Base-by-base conservation (phyloP, 2,888 invertebrate genomes). In the Drosophila atripex region DNA sequence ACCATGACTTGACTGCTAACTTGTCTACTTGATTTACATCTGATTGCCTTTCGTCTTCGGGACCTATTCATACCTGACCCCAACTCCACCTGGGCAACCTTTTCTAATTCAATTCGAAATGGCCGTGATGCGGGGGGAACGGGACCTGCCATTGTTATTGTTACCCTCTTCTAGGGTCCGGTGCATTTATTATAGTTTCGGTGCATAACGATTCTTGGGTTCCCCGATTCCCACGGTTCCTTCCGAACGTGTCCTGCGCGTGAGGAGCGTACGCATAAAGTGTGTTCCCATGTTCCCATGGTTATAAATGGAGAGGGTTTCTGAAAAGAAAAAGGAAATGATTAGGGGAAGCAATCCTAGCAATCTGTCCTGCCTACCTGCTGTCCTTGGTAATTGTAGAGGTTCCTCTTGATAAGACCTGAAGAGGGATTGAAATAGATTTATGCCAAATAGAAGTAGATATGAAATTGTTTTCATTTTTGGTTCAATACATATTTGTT, bases 191-290 rank as follows among this genome's bases (percentile, higher is more conserved):
- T 64, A 35, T 18, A 14, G 7, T 52, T 63, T 63, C 45, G 43
- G 35, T 63, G 60, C 60, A 60, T 28, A 63, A 45, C 51, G 63
- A 47, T 35, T 50, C 16, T 49, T 18, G n/a, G 50, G 50, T 1
- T 18, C 43, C 6, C 41, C 45, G 18, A 28, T 70, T 70, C 69
- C 53, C 69, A 70, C 69, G 69, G 70, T 70, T 65, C 45, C 64
- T 64, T 66, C 68, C 68, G 66, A 46, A 50, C 58, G 70, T 52
- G 69, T 57, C 70, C 47, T 52, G 53, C 69, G 43, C 69, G 69
- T 70, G 69, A 58, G 39, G 58, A 58, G 70, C 69, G 70, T 59
- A 70, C 70, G 69, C 59, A 70, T 49, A 70, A 70, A 58, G 70
- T 52, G 49, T 53, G 69, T 69, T 57, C 68, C 57, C 52, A 57